Base-by-base conservation (phyloP, 2,113 vertebrate genomes). In the Calidris pygmaea region DNA sequence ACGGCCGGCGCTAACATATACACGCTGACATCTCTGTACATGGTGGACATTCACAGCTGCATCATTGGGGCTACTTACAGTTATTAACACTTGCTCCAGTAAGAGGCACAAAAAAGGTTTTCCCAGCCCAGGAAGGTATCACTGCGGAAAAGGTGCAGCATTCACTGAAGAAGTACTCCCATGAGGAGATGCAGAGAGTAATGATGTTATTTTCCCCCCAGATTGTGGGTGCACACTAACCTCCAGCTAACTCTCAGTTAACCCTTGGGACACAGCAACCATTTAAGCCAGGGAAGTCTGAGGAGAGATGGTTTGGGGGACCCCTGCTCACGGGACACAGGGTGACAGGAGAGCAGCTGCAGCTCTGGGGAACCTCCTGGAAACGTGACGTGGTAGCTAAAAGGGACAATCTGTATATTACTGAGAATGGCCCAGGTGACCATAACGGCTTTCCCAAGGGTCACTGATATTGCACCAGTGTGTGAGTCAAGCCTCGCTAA, bases 21-120 rank as follows among this genome's bases (percentile, higher is more conserved):
- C 76, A 72, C 4, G 19, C 88, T 89, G 96, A 93, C 75, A 84
- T 91, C 71, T 95, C 82, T 96, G 87, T 95, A 85, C 92, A 79
- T 63, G 90, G 62, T 96, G 94, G 80, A 96, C 95, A 55, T 90
- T 93, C 52, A 84, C 83, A 92, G 89, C 88, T 21, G 7, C 52
- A 14, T 72, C 39, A 2, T 39, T 48, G 35, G 88, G 92, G 95
- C 94, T 94, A 59, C 81, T 89, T 74, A 75, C 3, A 2, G 79
- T 90, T 88, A 93, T 93, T 97, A 96, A 96, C 65, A 68, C 77
- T 97, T 89, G 92, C 91, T 94, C 89, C 92, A 84, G 62, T 88
- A 93, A 91, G 96, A 93, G 70, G 72, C 65, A 81, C 65, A 48
- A 70, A 67, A 89, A 70, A 68, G 63, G 62, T 82, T 95, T 96